Conservation (phyloP, 2,113 vertebrate genomes). For the Cranoglanis bouderius region DNA sequence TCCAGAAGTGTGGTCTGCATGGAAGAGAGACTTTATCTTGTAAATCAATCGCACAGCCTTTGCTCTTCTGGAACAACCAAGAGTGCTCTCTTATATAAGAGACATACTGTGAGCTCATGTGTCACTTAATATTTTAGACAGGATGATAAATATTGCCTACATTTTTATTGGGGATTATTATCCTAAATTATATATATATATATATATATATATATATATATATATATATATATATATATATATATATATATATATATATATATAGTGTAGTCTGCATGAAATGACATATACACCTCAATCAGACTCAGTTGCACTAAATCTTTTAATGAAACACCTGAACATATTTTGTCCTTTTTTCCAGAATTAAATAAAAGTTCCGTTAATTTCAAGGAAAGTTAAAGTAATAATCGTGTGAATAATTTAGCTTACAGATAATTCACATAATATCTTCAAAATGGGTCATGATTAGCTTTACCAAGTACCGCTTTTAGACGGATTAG, state of each 20-base stretch:
- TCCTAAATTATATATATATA: neutral
- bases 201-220: too few species aligned
- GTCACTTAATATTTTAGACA: neutral
- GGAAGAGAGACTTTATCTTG: neutral
- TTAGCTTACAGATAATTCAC: neutral
- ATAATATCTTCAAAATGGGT: neutral
- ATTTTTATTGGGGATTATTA: too few species aligned
- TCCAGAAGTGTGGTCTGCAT: neutral
- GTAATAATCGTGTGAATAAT: neutral
- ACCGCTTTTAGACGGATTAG: constrained; percentile 21
- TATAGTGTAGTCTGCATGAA: neutral
- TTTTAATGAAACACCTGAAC: neutral
- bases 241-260: too few species aligned
- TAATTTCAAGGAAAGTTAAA: neutral
- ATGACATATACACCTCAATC: neutral
- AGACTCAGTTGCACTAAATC: neutral
- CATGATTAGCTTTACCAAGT: neutral
- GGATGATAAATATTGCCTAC: neutral
- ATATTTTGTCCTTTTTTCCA: neutral
- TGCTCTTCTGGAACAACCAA: neutral
- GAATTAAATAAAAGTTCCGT: neutral
- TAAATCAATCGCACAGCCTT: neutral
- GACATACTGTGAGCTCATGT: neutral
- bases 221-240: too few species aligned
- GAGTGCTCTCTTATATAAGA: neutral